Conservation (phyloP, 2,888 invertebrate genomes). For the Dinocampus coccinellae region DNA sequence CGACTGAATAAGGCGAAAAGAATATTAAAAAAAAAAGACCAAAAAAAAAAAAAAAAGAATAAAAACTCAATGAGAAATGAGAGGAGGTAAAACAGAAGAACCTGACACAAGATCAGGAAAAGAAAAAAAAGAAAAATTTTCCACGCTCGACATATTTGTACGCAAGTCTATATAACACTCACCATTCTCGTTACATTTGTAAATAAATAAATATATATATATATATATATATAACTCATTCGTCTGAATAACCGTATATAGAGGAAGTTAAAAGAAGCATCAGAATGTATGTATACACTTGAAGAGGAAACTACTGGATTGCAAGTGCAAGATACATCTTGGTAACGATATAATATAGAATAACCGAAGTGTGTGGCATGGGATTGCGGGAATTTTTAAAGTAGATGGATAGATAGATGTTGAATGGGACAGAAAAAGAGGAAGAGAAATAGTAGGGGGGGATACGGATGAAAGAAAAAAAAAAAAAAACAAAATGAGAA, state of each 20-base stretch:
- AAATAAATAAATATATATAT: background rate
- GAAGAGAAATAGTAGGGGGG: background rate
- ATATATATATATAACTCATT: background rate
- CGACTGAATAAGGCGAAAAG: constrained; percentile 37
- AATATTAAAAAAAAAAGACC: background rate
- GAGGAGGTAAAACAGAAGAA: too few species aligned
- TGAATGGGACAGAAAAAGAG: background rate
- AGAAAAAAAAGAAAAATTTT: constrained; percentile 38
- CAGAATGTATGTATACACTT: constrained; percentile 7
- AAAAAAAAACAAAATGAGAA: background rate
- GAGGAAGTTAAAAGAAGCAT: constrained; percentile 19
- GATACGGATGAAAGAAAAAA: background rate
- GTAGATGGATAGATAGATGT: constrained; percentile 19
- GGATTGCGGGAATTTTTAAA: constrained; percentile 26
- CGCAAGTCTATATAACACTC: background rate
- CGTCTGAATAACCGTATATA: constrained; percentile 14
- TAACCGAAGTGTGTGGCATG: constrained; percentile 4
- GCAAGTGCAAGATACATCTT: background rate
- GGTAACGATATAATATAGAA: background rate
- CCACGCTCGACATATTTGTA: constrained; percentile 41
- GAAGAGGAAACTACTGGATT: background rate
- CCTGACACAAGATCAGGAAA: constrained; percentile 19
- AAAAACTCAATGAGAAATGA: constrained; percentile 24
- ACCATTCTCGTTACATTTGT: background rate
- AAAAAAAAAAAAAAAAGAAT: too few species aligned